Conservation (phyloP, 2,888 invertebrate species). For the Sympetrum striolatum region DNA sequence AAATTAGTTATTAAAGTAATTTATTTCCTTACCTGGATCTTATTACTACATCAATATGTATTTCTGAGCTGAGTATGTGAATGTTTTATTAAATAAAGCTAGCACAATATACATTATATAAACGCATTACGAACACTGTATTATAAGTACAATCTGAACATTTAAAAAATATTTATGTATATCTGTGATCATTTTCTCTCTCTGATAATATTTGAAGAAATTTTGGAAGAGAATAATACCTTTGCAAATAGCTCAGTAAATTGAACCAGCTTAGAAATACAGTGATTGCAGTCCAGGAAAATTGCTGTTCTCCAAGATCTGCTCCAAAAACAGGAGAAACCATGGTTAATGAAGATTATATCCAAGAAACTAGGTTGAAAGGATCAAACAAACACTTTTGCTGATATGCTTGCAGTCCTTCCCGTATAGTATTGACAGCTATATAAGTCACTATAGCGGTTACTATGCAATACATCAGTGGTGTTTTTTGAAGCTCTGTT, state of each 20-base stretch:
- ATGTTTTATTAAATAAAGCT: too few relatives aligned
- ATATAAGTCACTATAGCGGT: slow-evolving; percentile 74
- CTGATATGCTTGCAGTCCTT: slow-evolving; percentile 77
- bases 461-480: slow-evolving; percentile 68
- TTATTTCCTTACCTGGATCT: too few relatives aligned
- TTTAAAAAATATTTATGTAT: too few relatives aligned
- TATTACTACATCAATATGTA: too few relatives aligned
- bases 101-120: too few relatives aligned
- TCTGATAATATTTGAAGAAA: too few relatives aligned
- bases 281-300: slow-evolving; percentile 80
- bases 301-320: slow-evolving; percentile 63
- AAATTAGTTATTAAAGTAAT: too few relatives aligned
- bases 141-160: too few relatives aligned
- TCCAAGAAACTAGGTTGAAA: slow-evolving; percentile 80
- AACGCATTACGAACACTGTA: too few relatives aligned
- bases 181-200: too few relatives aligned
- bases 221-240: slow-evolving; percentile 58
- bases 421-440: slow-evolving; percentile 71
- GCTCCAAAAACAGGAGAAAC: slow-evolving; percentile 68
- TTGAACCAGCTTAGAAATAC: slow-evolving; percentile 91
- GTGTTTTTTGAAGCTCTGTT: slow-evolving; percentile 56
- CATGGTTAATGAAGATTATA: slow-evolving; percentile 76
- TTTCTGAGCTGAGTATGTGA: too few relatives aligned
- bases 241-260: slow-evolving; percentile 79
- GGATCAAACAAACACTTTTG: slow-evolving; percentile 78